These are phyloP conservation scores for Drosophila rellima DNA, from an alignment of 2,888 invertebrate species.

Conservation along the genomic window DNA sequence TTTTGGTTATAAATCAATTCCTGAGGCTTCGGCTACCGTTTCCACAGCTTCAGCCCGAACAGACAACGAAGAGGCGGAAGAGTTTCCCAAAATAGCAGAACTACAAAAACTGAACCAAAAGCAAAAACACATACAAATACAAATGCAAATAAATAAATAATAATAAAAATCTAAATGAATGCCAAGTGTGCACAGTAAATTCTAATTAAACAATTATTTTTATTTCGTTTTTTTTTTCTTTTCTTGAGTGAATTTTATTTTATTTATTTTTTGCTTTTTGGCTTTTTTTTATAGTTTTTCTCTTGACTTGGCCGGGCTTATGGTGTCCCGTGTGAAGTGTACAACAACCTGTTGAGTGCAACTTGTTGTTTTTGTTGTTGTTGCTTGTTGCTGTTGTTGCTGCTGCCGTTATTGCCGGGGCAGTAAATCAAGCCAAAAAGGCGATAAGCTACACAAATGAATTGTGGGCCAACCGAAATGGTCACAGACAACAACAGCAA, in stretches of 20 bases:
- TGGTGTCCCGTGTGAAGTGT: slow-evolving; percentile 52
- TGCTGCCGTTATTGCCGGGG: slow-evolving; percentile 42
- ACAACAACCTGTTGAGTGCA: slow-evolving; percentile 71
- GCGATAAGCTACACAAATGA: slow-evolving; percentile 76
- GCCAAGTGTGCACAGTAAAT: slow-evolving; percentile 44
- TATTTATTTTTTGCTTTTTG: background rate
- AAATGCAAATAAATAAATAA: slow-evolving; percentile 19
- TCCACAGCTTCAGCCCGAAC: slow-evolving; percentile 20
- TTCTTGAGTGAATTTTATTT: background rate
- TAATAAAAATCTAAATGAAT: slow-evolving; percentile 9
- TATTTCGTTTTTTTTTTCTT: background rate
- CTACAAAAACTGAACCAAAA: slow-evolving; percentile 1
- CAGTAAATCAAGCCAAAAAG: slow-evolving; percentile 79
- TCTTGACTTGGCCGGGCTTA: slow-evolving; percentile 19
- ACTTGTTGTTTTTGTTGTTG: slow-evolving; percentile 28
- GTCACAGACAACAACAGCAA: slow-evolving; percentile 41
- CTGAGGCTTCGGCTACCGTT: slow-evolving; percentile 71
- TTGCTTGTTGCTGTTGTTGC: slow-evolving; percentile 27
- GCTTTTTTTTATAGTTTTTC: slow-evolving; percentile 2
- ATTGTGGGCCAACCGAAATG: slow-evolving; percentile 68
- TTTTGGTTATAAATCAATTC: slow-evolving; percentile 75
- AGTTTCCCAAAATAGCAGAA: slow-evolving; percentile 14
- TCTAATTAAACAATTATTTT: slow-evolving; percentile 59
- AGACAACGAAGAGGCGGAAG: slow-evolving; percentile 29
- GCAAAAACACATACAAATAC: slow-evolving; percentile 19